Percentiles rank a stretch among this genome's conserved stretches.
Evolutionary conservation across 2,113 vertebrate genomes (phyloP).

Genomic region (Megaceryle maxima): DNA sequence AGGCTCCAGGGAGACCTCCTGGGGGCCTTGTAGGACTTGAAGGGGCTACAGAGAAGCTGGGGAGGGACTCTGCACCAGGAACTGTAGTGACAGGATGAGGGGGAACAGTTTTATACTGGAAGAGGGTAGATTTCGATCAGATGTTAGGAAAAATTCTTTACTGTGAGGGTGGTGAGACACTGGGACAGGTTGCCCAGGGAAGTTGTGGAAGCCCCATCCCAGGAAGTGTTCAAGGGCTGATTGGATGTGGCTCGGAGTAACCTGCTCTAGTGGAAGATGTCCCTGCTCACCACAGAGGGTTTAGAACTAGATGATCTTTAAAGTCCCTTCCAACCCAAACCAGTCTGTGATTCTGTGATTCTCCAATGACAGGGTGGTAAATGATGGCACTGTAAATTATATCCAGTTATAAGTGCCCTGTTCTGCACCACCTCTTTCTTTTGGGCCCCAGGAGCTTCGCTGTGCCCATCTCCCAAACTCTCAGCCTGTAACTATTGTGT

Average conservation of each 20-base stretch:
- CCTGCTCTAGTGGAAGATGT: background rate
- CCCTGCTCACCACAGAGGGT: background rate
- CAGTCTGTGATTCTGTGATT: background rate
- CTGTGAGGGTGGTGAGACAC: background rate
- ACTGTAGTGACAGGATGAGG: background rate
- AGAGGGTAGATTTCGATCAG: background rate
- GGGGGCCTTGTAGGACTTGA: background rate
- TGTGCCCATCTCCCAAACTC: background rate
- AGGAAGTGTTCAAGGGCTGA: background rate
- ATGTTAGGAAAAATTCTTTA: background rate
- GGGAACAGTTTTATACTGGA: background rate
- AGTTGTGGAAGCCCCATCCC: background rate
- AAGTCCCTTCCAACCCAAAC: background rate
- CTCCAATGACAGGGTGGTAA: background rate
- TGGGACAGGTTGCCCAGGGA: background rate
- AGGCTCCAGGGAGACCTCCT: background rate
- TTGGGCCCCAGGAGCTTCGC: background rate
- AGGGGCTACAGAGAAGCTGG: background rate
- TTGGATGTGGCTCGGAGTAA: background rate
- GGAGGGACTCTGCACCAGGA: background rate
- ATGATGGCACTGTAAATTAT: background rate
- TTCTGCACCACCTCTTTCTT: background rate
- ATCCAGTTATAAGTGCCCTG: background rate
- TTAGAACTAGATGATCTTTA: background rate
- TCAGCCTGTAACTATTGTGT: background rate